A percentile compares a stretch with the other conserved stretches of the same genome.
phyloP scores from a whole-genome alignment of 2,888 invertebrate species.

The Hymenopus coronatus region DNA sequence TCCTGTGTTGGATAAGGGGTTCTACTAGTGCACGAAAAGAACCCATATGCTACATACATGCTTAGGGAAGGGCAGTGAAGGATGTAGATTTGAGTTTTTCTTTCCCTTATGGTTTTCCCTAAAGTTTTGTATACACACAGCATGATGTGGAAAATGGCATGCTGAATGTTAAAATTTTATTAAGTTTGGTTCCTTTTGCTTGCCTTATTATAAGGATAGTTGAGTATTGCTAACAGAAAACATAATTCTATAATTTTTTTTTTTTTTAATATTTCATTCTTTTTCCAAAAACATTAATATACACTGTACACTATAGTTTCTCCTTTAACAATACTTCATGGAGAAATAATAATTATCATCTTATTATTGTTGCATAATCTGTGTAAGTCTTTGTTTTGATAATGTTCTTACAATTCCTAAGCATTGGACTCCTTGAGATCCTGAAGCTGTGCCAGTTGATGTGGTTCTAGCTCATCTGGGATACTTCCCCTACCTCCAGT shows the following conservation, averaged over 20 bases:
- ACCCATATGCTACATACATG: neutral
- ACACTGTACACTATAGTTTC: neutral
- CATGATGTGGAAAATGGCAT: neutral
- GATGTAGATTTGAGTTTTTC: neutral
- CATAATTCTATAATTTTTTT: neutral
- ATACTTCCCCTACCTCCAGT: conserved; percentile 43
- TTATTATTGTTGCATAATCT: neutral
- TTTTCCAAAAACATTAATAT: neutral
- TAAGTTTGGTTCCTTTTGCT: neutral
- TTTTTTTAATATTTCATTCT: neutral
- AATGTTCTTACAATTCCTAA: conserved; percentile 48
- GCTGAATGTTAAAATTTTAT: neutral
- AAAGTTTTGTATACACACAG: neutral
- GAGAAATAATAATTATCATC: neutral
- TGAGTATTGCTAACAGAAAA: neutral
- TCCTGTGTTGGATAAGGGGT: too few relatives aligned
- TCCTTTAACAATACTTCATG: neutral
- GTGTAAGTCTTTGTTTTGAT: neutral
- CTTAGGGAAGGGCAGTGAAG: neutral
- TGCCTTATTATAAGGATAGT: neutral
- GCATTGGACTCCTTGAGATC: conserved; percentile 90
- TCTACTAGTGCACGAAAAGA: too few relatives aligned
- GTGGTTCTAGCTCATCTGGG: conserved; percentile 85
- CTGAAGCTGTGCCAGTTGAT: conserved; percentile 82
- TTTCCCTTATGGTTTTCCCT: neutral